A percentile compares a stretch with the other conserved stretches of the same genome.
phyloP scores from a whole-genome alignment of 37 sponge, comb jelly and placozoan genomes.

The Eunapius fragilis region DNA sequence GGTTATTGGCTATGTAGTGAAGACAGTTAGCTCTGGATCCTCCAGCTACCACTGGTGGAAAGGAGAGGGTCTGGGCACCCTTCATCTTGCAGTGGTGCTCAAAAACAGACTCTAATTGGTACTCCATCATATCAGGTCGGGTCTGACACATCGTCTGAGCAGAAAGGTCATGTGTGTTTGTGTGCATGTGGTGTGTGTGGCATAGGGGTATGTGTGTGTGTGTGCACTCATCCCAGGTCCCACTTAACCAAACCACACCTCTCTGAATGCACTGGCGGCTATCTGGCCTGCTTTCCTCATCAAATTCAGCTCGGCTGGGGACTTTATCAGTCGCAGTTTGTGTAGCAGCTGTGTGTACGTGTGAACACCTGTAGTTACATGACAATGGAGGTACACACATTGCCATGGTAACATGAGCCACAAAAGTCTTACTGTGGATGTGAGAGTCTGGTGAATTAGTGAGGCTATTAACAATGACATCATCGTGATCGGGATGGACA shows the following conservation, averaged over 20 bases:
- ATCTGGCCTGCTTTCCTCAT: constrained; percentile 46
- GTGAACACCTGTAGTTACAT: too few relatives aligned
- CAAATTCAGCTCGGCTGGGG: too few relatives aligned
- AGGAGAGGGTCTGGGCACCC: constrained; percentile 83
- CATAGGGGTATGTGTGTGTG: too few relatives aligned
- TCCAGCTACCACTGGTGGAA: constrained; percentile 85
- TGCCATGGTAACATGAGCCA: not conserved
- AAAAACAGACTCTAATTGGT: constrained; percentile 62
- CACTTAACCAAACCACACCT: too few relatives aligned
- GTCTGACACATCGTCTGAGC: constrained; percentile 41
- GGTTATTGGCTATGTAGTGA: constrained; percentile 77
- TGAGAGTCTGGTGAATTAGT: constrained; percentile 34
- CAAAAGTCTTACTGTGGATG: constrained; percentile 31
- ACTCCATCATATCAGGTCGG: constrained; percentile 59
- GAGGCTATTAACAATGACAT: constrained; percentile 36
- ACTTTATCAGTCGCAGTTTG: constrained; percentile 31
- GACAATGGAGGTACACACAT: too few relatives aligned
- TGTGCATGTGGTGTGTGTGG: too few relatives aligned
- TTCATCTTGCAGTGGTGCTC: constrained; percentile 64
- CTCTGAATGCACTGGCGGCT: too few relatives aligned
- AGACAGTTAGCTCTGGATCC: constrained; percentile 71
- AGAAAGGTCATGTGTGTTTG: not conserved
- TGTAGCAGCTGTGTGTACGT: constrained; percentile 23
- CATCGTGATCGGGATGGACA: constrained; percentile 20
- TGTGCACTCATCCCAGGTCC: too few relatives aligned